Conservation (phyloP, 2,888 invertebrate genomes). For the Diarsia rubi region DNA sequence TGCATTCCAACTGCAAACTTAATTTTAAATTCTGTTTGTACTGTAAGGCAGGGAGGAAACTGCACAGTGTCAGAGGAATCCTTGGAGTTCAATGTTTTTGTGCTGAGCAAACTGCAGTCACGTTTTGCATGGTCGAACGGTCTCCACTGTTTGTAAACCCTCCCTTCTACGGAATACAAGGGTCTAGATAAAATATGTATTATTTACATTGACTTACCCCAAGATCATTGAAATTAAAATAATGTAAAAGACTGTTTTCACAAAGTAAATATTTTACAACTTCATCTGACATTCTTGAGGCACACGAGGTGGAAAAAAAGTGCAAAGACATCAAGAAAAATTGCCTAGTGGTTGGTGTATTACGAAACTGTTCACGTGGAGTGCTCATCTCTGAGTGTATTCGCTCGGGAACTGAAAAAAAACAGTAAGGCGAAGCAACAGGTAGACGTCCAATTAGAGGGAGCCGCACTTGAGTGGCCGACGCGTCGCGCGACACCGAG, state of each 20-base stretch:
- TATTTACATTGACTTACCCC: neutral
- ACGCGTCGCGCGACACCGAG: conserved; percentile 85
- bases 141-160: neutral
- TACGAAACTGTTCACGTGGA: conserved; percentile 83
- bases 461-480: conserved; percentile 84
- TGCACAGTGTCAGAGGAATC: neutral
- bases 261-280: conserved; percentile 6
- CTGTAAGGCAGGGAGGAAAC: neutral
- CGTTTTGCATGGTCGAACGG: conserved; percentile 2
- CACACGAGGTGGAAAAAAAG: conserved; percentile 35
- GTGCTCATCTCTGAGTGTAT: conserved; percentile 81
- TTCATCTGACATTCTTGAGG: conserved; percentile 33
- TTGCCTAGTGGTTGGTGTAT: conserved; percentile 75
- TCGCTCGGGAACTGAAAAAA: conserved; percentile 80
- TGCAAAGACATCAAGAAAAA: conserved; percentile 61
- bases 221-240: conserved; percentile 12
- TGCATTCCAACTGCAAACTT: conserved; percentile 7
- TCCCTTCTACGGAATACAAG: neutral
- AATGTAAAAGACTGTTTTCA: neutral
- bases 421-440: conserved; percentile 87
- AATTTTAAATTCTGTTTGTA: conserved; percentile 14
- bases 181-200: neutral
- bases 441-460: conserved; percentile 90
- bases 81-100: conserved; percentile 1
- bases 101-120: neutral